Evolutionary conservation across 2,113 vertebrate genomes (phyloP), one percentile per base, ranked within the genome.

Genomic region (Halcyon malimbica): DNA sequence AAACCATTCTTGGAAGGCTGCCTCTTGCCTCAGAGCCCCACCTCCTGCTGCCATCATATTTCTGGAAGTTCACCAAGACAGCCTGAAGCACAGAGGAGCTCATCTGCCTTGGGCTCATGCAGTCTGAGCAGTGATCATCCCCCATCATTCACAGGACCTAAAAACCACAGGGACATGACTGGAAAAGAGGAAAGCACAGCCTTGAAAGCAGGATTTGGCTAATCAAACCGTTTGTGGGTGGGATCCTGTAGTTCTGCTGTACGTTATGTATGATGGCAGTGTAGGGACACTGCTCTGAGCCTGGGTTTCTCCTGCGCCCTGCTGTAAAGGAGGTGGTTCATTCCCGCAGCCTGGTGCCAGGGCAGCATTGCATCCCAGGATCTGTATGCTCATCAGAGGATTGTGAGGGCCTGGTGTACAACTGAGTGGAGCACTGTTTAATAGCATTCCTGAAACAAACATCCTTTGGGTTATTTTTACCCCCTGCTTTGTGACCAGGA

Each of bases 371-470:
- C 6, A 1, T 29, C 39, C 67, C 35, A 46, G 63, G 15, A 33
- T 59, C 78, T 2, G 3, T 81, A 17, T 10, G 10, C 20, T 33
- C 23, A 17, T 35, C 26, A 53, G 56, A 62, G 54, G 19, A 35
- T 26, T 1, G 2, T 75, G 35, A 37, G 80, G 60, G 60, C 33
- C 53, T 64, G 44, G 6, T n/a, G n/a, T 67, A 77, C 70, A 56
- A 28, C 37, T 24, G 33, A n/a, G 17, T 51, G 64, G 24, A 75
- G 53, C 71, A 37, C 31, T 68, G n/a, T 67, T 93, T 82, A 96
- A 92, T 96, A 95, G 96, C 94, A 94, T 71, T 17, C 9, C 35
- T 79, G 19, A 95, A 94, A 73, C 2, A 3, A 89, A 51, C 28
- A 18, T 41, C 37, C 11, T 76, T 19, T 20, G 53, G 6, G 13